Conservation (phyloP, 2,113 vertebrate species). For the Eptesicus fuscus region DNA sequence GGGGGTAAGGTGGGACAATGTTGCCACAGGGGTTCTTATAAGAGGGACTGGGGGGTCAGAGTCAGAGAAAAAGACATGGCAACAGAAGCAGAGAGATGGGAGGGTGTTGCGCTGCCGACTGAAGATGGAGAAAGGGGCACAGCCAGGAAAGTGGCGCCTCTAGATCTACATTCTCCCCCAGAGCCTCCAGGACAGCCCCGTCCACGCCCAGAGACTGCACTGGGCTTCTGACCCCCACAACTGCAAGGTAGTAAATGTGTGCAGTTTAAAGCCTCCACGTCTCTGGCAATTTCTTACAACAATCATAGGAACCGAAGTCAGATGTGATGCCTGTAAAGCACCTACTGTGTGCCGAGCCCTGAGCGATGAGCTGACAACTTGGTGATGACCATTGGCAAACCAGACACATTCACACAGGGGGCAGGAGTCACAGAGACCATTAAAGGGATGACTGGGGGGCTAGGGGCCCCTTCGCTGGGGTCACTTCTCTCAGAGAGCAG, state of each 20-base stretch:
- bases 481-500: neutral
- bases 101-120: fast-evolving
- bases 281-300: neutral
- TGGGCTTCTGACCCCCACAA: neutral
- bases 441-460: neutral
- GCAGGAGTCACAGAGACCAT: neutral
- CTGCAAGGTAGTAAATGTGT: too few relatives aligned
- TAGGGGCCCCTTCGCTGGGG: fast-evolving
- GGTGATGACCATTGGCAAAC: neutral
- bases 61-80: neutral
- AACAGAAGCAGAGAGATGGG: neutral
- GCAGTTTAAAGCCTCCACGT: neutral
- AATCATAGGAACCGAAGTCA: neutral
- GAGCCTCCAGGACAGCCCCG: neutral
- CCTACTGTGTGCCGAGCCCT: neutral
- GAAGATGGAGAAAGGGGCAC: too few relatives aligned
- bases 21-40: neutral
- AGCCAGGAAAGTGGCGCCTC: neutral
- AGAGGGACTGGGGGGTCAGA: too few relatives aligned
- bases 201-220: fast-evolving
- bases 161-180: neutral
- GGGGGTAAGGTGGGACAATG: neutral
- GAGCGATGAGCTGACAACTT: neutral
- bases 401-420: neutral
- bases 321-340: neutral